phyloP scores from a whole-genome alignment of 2,888 invertebrate species.

The Lomographa bimaculata region DNA sequence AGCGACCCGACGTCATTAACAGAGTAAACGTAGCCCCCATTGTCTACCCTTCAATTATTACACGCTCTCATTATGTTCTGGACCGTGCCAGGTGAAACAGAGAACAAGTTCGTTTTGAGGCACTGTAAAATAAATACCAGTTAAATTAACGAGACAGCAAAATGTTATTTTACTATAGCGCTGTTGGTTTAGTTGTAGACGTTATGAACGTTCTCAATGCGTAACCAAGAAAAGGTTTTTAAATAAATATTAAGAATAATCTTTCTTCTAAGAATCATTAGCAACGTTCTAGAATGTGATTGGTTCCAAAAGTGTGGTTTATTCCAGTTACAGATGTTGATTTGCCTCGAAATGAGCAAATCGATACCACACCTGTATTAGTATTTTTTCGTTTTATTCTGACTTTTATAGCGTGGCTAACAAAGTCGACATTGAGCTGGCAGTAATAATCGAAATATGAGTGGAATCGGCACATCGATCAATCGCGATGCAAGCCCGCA shows the following conservation, averaged over 20 bases:
- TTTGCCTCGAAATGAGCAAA: slow-evolving; percentile 13
- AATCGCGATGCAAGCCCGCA: slow-evolving; percentile 23
- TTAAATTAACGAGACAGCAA: no score
- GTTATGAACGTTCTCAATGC: no score
- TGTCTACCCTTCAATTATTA: slow-evolving; percentile 34
- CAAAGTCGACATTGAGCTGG: slow-evolving; percentile 15
- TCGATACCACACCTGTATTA: slow-evolving; percentile 8
- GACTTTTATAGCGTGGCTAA: slow-evolving; percentile 1
- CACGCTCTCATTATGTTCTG: slow-evolving; percentile 31
- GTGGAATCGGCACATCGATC: slow-evolving; percentile 25
- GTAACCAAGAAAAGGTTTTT: no score
- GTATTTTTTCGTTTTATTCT: slow-evolving; percentile 4
- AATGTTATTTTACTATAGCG: no score
- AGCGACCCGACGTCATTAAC: slow-evolving; percentile 29
- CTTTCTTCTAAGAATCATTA: no score
- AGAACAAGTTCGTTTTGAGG: slow-evolving; percentile 1
- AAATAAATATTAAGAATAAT: no score
- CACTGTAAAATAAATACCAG: no score
- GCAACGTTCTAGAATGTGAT: no score
- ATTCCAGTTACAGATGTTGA: slow-evolving; percentile 9
- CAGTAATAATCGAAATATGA: slow-evolving; percentile 8
- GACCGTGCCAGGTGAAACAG: background rate
- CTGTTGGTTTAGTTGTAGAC: no score
- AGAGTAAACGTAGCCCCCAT: slow-evolving; percentile 25
- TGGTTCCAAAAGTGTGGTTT: no score